These are phyloP conservation scores for Glaucopsyche alexis DNA, from an alignment of 2,888 invertebrate genomes.

Conservation along the genomic window DNA sequence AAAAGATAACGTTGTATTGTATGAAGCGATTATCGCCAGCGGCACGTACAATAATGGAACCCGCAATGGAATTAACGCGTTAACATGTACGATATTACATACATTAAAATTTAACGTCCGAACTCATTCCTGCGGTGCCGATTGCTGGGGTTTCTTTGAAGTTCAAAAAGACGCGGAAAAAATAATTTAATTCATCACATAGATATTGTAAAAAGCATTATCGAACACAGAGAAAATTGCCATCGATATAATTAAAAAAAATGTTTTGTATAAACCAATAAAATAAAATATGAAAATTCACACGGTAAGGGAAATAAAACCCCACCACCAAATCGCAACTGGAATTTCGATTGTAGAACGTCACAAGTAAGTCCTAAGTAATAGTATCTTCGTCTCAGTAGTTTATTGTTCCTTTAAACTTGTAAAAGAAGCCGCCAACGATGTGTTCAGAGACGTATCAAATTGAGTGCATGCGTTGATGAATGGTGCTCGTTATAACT, in stretches of 20 bases:
- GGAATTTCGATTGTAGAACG: no score
- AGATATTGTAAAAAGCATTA: background rate
- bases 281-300: no score
- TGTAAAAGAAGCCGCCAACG: background rate
- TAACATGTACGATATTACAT: slow-evolving; percentile 22
- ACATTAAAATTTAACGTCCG: slow-evolving; percentile 13
- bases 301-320: no score
- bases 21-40: slow-evolving; percentile 16
- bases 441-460: background rate
- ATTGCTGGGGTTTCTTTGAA: slow-evolving; percentile 3
- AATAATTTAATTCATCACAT: background rate
- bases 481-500: slow-evolving; percentile 5
- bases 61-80: slow-evolving; percentile 25
- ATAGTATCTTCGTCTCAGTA: background rate
- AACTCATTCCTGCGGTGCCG: background rate
- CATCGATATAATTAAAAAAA: no score
- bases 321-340: no score
- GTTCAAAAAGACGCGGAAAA: background rate
- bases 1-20: slow-evolving; percentile 8
- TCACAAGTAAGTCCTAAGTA: no score
- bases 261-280: no score
- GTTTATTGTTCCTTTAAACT: slow-evolving; percentile 4
- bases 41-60: slow-evolving; percentile 18
- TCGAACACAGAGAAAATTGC: background rate
- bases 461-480: background rate